Conservation (phyloP, 2,888 invertebrate species). For the Caenorhabditis uteleia region DNA sequence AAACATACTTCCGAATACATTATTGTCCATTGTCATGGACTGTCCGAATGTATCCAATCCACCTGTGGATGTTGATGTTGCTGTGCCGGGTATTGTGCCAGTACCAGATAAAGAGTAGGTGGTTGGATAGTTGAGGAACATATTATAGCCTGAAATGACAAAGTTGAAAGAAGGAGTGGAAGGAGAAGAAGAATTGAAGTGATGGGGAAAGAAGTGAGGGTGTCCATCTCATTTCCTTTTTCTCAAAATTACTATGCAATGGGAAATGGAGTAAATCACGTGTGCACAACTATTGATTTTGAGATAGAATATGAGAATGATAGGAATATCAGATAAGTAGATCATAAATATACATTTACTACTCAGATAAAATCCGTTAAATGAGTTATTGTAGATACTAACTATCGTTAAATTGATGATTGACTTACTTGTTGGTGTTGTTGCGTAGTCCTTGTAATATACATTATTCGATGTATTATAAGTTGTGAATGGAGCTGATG, state of each 20-base stretch:
- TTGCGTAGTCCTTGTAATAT: conserved; percentile 28
- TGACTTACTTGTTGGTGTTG: conserved; percentile 10
- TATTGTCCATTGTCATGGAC: conserved; percentile 33
- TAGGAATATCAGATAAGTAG: too few relatives aligned
- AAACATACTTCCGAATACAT: conserved; percentile 34
- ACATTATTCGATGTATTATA: neutral
- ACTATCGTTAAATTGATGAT: too few relatives aligned
- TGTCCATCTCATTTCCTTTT: too few relatives aligned
- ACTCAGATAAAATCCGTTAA: too few relatives aligned
- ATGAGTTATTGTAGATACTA: too few relatives aligned
- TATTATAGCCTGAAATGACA: conserved; percentile 36
- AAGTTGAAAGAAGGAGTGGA: neutral
- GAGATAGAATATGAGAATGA: too few relatives aligned
- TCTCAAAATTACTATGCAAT: too few relatives aligned
- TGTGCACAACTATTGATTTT: too few relatives aligned
- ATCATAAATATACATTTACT: too few relatives aligned
- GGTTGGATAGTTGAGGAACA: conserved; percentile 38
- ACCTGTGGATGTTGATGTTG: conserved; percentile 10
- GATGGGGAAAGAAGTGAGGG: too few relatives aligned
- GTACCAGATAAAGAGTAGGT: conserved; percentile 9
- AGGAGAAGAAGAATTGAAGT: conserved; percentile 4
- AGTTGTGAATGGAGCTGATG: conserved; percentile 1
- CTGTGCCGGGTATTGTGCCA: conserved; percentile 3
- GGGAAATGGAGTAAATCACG: too few relatives aligned
- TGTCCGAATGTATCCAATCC: conserved; percentile 12